These are phyloP conservation scores for Entelurus aequoreus DNA, from an alignment of 2,113 vertebrate genomes.

Conservation along the genomic window DNA sequence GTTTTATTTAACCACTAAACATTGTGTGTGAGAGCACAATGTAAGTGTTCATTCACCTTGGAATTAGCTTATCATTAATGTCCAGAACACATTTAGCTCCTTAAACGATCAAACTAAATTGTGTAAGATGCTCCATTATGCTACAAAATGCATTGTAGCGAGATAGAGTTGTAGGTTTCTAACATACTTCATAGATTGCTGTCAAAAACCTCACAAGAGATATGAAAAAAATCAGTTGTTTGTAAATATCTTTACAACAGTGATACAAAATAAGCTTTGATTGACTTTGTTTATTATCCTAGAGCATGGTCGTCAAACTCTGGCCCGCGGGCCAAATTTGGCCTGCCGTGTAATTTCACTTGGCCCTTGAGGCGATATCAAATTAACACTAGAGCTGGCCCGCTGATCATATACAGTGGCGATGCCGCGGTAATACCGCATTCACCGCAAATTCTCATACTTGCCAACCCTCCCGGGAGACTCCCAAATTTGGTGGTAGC, in stretches of 20 bases:
- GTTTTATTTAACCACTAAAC: neutral
- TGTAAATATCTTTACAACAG: neutral
- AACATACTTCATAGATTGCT: neutral
- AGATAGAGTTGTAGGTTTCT: neutral
- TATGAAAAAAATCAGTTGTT: constrained; percentile 1
- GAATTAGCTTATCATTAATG: neutral
- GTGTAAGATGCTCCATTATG: neutral
- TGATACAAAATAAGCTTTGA: too few relatives aligned
- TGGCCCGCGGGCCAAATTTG: too few relatives aligned
- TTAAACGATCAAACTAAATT: neutral
- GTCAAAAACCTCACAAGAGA: neutral
- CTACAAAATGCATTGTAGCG: neutral
- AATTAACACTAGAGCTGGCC: too few relatives aligned
- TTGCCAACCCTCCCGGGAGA: too few relatives aligned
- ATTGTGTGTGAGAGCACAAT: neutral
- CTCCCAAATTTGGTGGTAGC: too few relatives aligned
- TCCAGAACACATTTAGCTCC: neutral
- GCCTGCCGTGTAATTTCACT: too few relatives aligned
- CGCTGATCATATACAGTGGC: too few relatives aligned
- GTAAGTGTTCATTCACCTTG: neutral
- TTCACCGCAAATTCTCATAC: too few relatives aligned
- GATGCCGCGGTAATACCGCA: too few relatives aligned
- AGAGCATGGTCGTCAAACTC: too few relatives aligned
- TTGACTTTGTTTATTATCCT: too few relatives aligned
- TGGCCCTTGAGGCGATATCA: too few relatives aligned